A percentile compares a stretch with the other conserved stretches of the same genome.
phyloP scores from a whole-genome alignment of 1,140 invertebrate species.

The Zaprionus tsacasi region DNA sequence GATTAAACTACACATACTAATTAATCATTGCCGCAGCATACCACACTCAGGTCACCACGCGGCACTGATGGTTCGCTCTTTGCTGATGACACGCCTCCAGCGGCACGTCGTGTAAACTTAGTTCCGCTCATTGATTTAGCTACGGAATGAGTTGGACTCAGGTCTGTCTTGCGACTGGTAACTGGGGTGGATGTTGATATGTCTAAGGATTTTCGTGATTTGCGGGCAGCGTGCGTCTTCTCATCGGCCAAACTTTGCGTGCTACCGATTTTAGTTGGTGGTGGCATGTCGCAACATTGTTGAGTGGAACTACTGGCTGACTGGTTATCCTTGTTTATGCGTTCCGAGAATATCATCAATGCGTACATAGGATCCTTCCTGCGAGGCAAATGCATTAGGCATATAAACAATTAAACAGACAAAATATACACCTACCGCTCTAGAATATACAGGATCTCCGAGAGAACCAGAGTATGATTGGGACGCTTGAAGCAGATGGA shows the following conservation, averaged over 20 bases:
- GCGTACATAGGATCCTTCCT: constrained; percentile 78
- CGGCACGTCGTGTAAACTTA: constrained; percentile 11
- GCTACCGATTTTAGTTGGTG: constrained; percentile 19
- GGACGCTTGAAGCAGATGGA: constrained; percentile 67
- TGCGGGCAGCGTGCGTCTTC: neutral
- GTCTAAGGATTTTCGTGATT: constrained; percentile 44
- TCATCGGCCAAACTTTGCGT: constrained; percentile 28
- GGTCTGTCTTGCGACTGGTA: constrained; percentile 42
- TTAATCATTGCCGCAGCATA: constrained; percentile 21
- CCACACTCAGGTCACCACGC: constrained; percentile 55
- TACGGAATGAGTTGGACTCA: neutral
- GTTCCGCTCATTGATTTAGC: neutral
- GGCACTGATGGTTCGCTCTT: neutral
- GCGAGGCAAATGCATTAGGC: neutral
- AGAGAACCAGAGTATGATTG: constrained; percentile 49
- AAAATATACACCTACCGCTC: constrained; percentile 44
- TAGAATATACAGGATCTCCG: constrained; percentile 52
- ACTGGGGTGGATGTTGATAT: constrained; percentile 70
- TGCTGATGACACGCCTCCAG: neutral
- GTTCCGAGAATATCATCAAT: constrained; percentile 66
- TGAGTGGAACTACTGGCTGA: neutral
- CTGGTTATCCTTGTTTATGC: constrained; percentile 36
- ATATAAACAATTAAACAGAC: neutral
- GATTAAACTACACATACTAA: neutral
- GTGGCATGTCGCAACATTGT: constrained; percentile 7